Conservation (phyloP, 2,888 invertebrate species). For the Cantharis rufa region DNA sequence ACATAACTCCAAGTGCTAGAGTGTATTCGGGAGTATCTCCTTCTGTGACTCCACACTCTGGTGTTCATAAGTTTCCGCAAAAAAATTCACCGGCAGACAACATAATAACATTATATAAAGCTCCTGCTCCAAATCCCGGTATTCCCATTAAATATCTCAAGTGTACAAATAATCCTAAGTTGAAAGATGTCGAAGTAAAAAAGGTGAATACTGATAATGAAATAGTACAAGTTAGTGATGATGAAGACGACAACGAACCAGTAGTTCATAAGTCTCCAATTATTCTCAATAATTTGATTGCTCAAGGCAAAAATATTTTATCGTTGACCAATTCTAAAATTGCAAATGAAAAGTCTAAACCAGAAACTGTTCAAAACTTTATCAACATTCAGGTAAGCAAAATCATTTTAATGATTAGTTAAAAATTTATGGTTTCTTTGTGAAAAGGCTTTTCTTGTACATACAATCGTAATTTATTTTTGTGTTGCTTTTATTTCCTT, state of each 20-base stretch:
- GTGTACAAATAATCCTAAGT: not conserved
- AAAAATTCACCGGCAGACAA: not conserved
- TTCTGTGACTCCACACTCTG: not conserved
- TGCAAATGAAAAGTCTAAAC: not conserved
- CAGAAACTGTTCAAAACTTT: not conserved
- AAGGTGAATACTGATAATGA: not conserved
- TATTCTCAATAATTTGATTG: slow-evolving; percentile 8
- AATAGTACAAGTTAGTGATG: slow-evolving; percentile 3
- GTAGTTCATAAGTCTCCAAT: not conserved
- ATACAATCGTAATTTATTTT: not conserved
- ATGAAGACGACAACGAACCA: not conserved
- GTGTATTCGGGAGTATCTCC: not conserved
- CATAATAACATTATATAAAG: not conserved
- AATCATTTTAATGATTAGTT: not conserved
- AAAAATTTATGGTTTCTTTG: not conserved
- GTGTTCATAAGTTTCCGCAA: not conserved
- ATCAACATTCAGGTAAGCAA: not conserved
- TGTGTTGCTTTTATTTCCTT: not conserved
- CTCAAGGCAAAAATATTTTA: not conserved
- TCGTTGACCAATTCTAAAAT: not conserved
- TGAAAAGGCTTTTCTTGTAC: not conserved
- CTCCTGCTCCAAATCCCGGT: not conserved
- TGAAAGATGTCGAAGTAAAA: not conserved
- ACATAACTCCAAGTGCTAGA: not conserved
- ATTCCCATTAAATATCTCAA: not conserved